A percentile compares a stretch with the other conserved stretches of the same genome.
These are phyloP conservation scores for Bicyclus anynana DNA, from an alignment of 1,140 invertebrate genomes.

Conservation along the genomic window DNA sequence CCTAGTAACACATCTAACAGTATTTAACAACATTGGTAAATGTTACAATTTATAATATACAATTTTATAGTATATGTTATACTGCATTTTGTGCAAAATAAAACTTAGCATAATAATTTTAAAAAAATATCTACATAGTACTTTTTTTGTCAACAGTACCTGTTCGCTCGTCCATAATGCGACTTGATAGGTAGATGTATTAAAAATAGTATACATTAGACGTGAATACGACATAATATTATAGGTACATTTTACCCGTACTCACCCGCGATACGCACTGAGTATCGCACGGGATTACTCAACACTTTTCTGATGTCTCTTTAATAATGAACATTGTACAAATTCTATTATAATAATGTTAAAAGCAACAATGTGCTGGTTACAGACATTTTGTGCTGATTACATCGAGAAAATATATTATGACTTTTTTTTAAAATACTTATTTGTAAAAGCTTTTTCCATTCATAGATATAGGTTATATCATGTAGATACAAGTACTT, in stretches of 20 bases:
- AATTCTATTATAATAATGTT: slow-evolving; percentile 25
- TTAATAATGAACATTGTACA: slow-evolving; percentile 23
- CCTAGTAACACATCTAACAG: too few species aligned
- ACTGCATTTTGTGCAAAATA: too few species aligned
- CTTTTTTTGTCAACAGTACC: slow-evolving; percentile 45
- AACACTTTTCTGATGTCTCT: slow-evolving; percentile 36
- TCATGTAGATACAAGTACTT: too few species aligned
- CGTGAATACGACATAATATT: slow-evolving; percentile 65
- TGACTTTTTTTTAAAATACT: neutral
- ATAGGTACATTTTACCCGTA: slow-evolving; percentile 19
- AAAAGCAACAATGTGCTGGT: slow-evolving; percentile 12
- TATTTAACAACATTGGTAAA: too few species aligned
- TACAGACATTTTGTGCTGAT: neutral
- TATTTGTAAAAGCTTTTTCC: too few species aligned
- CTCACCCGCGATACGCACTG: slow-evolving; percentile 30
- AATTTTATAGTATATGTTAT: too few species aligned
- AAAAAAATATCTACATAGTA: neutral
- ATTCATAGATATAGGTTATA: too few species aligned
- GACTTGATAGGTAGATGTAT: slow-evolving; percentile 77
- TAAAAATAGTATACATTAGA: slow-evolving; percentile 77
- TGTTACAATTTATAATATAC: too few species aligned
- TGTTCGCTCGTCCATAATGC: slow-evolving; percentile 71
- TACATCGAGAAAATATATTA: neutral
- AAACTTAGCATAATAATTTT: too few species aligned
- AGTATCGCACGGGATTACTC: slow-evolving; percentile 49